Evolutionary conservation across 2,113 vertebrate species (phyloP).

Genomic region (Elephantulus edwardii): DNA sequence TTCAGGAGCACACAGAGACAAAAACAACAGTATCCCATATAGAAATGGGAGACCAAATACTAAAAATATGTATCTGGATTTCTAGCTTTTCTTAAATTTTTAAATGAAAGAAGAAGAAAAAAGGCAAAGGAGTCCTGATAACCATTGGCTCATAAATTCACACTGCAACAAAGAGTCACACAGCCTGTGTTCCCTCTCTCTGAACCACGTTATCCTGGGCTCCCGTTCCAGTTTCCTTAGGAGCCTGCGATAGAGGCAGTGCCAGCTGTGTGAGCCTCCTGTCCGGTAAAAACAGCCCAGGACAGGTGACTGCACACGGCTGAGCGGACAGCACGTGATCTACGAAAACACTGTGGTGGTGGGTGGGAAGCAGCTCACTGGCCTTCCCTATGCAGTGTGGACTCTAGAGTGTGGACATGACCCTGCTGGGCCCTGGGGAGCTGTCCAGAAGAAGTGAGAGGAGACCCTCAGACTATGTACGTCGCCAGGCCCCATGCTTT

Average conservation of each 20-base stretch:
- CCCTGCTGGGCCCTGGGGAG: too few relatives aligned
- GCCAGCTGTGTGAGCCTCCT: background rate
- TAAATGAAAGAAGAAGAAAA: background rate
- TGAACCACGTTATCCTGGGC: background rate
- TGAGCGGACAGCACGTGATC: background rate
- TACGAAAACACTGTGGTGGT: too few relatives aligned
- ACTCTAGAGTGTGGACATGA: background rate
- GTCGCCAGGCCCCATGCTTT: background rate
- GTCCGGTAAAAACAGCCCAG: background rate
- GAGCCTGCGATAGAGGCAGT: background rate
- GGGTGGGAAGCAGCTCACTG: background rate
- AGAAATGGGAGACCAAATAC: background rate
- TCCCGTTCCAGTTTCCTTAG: background rate
- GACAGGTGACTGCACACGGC: background rate
- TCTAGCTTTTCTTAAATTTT: background rate
- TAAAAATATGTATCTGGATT: background rate
- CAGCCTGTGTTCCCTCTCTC: background rate
- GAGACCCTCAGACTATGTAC: rapidly evolving
- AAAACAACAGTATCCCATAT: background rate
- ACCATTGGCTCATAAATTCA: background rate
- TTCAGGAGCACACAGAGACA: too few relatives aligned
- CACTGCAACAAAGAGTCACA: background rate
- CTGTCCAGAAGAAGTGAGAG: too few relatives aligned
- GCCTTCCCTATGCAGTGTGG: too few relatives aligned
- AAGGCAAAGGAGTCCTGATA: background rate